These are phyloP conservation scores for Neodiprion fabricii DNA, from an alignment of 1,140 invertebrate species.

Conservation along the genomic window DNA sequence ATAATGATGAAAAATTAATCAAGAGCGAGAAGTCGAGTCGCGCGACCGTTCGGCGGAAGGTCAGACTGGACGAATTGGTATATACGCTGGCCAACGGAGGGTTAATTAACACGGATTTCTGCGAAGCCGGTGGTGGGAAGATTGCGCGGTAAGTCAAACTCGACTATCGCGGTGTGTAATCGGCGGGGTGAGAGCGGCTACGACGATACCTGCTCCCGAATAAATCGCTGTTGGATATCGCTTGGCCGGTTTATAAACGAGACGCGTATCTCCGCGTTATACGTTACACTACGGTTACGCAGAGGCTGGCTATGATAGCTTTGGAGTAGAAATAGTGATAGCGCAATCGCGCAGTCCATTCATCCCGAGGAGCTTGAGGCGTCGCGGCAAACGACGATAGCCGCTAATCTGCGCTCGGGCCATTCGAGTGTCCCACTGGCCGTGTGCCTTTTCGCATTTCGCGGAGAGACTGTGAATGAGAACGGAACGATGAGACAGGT, in stretches of 20 bases:
- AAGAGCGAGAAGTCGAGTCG: too few relatives aligned
- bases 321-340: conserved; percentile 29
- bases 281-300: conserved; percentile 13
- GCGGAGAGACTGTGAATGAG: background rate
- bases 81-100: too few relatives aligned
- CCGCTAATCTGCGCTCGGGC: conserved; percentile 23
- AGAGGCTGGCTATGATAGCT: conserved; percentile 24
- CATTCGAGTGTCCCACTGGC: conserved; percentile 8
- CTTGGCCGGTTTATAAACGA: background rate
- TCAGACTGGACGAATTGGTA: too few relatives aligned
- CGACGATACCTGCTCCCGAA: background rate
- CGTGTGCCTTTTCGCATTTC: conserved; percentile 11
- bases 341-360: conserved; percentile 27
- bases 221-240: conserved; percentile 6
- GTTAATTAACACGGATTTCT: too few relatives aligned
- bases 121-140: too few relatives aligned
- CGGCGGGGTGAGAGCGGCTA: conserved; percentile 4
- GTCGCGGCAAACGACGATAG: background rate
- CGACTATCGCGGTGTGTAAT: background rate
- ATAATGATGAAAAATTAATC: too few relatives aligned
- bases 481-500: conserved; percentile 18
- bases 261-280: background rate
- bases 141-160: background rate
- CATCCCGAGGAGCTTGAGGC: conserved; percentile 21
- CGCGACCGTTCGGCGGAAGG: too few relatives aligned